Conservation (phyloP, 2,888 invertebrate species). For the Hirtodrosophila alboralis region DNA sequence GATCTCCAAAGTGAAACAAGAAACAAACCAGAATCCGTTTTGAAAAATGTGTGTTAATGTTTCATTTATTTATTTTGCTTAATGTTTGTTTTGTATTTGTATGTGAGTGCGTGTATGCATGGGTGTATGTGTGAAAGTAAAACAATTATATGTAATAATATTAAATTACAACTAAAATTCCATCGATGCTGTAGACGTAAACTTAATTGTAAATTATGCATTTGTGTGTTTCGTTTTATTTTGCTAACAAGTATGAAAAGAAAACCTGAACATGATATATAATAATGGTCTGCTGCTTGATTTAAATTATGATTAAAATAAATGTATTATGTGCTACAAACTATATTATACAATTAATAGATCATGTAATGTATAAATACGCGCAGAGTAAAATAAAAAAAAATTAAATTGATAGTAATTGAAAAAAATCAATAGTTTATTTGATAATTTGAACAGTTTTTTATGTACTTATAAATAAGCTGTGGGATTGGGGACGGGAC, state of each 20-base stretch:
- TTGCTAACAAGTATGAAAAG: slow-evolving; percentile 52
- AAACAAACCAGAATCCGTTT: slow-evolving; percentile 19
- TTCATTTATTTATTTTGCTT: slow-evolving; percentile 72
- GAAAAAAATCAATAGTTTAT: slow-evolving; percentile 37
- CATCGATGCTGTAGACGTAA: slow-evolving; percentile 51
- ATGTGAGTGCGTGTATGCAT: slow-evolving; percentile 19
- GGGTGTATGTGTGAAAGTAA: slow-evolving; percentile 44
- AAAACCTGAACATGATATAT: slow-evolving; percentile 41
- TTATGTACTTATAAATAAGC: slow-evolving; percentile 30
- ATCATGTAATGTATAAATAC: slow-evolving; percentile 58
- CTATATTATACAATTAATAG: slow-evolving; percentile 63
- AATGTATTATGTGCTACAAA: slow-evolving; percentile 53
- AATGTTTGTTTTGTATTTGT: slow-evolving; percentile 42
- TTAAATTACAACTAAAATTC: slow-evolving; percentile 69
- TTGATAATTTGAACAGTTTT: slow-evolving; percentile 53
- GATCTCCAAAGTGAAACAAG: slow-evolving; percentile 31
- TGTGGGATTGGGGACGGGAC: slow-evolving; percentile 28
- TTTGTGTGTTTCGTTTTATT: slow-evolving; percentile 46
- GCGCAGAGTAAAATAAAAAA: slow-evolving; percentile 60
- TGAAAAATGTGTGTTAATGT: slow-evolving; percentile 63
- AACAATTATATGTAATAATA: slow-evolving; percentile 58
- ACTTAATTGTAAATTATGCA: slow-evolving; percentile 71
- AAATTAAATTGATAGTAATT: slow-evolving; percentile 23
- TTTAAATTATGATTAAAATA: slow-evolving; percentile 47
- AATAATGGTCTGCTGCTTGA: slow-evolving; percentile 58